phyloP scores from a whole-genome alignment of 2,797 vertebrate species.

The Leptodactylus fallax region DNA sequence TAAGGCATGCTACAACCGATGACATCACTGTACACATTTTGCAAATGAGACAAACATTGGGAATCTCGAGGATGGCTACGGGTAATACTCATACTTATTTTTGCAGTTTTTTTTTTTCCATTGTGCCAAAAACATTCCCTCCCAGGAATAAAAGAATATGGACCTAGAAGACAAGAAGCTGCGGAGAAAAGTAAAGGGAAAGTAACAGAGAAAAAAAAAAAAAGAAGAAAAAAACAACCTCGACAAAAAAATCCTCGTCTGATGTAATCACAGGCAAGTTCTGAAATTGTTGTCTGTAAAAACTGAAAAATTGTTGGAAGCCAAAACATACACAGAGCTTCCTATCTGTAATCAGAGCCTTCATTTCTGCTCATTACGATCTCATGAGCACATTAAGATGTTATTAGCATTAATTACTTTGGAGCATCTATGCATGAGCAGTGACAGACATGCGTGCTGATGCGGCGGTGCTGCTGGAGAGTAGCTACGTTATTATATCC shows the following conservation, averaged over 20 bases:
- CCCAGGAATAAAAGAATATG: background rate
- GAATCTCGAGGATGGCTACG: no score
- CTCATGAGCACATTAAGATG: slow-evolving; percentile 88
- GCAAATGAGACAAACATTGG: no score
- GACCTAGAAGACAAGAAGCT: background rate
- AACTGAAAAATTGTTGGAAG: slow-evolving; percentile 83
- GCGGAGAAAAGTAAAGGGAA: background rate
- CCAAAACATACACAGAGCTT: slow-evolving; percentile 85
- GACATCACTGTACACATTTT: no score
- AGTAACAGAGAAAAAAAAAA: background rate
- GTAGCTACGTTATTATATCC: slow-evolving; percentile 85
- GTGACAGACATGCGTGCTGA: slow-evolving; percentile 72
- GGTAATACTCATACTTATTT: no score
- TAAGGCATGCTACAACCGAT: no score
- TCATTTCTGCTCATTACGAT: slow-evolving; percentile 88
- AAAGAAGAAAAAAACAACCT: slow-evolving; percentile 65
- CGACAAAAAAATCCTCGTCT: slow-evolving; percentile 77
- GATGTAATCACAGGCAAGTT: slow-evolving; percentile 85
- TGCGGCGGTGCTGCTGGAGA: slow-evolving; percentile 75
- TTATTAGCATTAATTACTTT: slow-evolving; percentile 89
- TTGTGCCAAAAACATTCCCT: background rate
- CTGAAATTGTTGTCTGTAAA: slow-evolving; percentile 84
- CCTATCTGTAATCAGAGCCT: slow-evolving; percentile 88
- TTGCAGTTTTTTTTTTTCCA: background rate
- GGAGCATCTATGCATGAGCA: slow-evolving; percentile 84